Base-by-base conservation (phyloP, 2,888 invertebrate species). In the Minunthozetes semirufus region DNA sequence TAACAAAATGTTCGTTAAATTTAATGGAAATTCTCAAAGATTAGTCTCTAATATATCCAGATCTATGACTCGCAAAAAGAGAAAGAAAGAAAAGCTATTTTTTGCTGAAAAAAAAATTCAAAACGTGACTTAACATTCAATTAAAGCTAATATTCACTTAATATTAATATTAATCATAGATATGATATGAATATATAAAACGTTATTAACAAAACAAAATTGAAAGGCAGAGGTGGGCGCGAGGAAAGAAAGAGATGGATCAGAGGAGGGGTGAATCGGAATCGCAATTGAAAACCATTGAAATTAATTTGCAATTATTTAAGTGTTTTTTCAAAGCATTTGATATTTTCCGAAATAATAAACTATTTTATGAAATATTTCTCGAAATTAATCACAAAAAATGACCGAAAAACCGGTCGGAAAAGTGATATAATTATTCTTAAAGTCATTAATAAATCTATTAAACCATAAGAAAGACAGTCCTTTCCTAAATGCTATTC, bases 221-320 rank as follows among this genome's bases (percentile, higher is more conserved):
- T 19, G 13, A 27, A 29, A 59, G 25, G 15, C 33, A 59, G 17
- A 29, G 59, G 19, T 53, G 19, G 53, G 53, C 38, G 33, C n/a
- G n/a, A 9, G 5, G 27, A 66, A 33, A 63, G 66, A 13, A 22
- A 56, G 56, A 22, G 59, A 27, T 59, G 59, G 59, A 27, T 27
- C 11, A 13, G 11, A 27, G 27, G 27, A 25, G 27, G 27, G 17
- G 15, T 11, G 59, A 5, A 25, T 15, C 25, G 0, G 27, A 59
- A 13, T 50, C n/a, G 5, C 27, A 15, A 29, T 59, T 59, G 33
- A 22, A 33, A 15, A 19, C 15, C 6, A 22, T 17, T 59, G 15
- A 66, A 15, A 42, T 66, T 66, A 66, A 66, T 66, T 66, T 66
- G 42, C 38, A 42, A 66, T 38, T 42, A 59, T 27, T 66, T 66